These are phyloP conservation scores for Hyles euphorbiae DNA, from an alignment of 1,140 invertebrate genomes.

Conservation along the genomic window DNA sequence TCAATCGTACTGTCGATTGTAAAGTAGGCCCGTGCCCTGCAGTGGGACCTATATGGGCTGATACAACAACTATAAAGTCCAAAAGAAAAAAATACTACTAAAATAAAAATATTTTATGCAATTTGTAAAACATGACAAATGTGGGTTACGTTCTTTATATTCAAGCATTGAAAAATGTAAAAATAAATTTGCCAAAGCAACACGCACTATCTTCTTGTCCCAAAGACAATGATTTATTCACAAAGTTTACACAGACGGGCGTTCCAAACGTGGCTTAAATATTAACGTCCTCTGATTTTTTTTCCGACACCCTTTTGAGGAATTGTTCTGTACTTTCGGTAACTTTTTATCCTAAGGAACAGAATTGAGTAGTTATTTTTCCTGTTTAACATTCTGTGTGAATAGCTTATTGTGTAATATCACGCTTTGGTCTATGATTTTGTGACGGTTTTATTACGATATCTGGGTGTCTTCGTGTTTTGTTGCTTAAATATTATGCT, in stretches of 20 bases:
- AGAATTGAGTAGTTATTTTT: neutral
- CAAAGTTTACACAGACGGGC: constrained; percentile 27
- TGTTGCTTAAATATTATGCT: too few relatives aligned
- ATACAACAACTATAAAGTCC: too few relatives aligned
- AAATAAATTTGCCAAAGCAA: constrained; percentile 59
- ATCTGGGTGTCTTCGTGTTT: too few relatives aligned
- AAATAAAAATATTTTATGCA: neutral
- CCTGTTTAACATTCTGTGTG: too few relatives aligned
- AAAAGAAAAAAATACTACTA: too few relatives aligned
- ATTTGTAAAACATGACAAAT: constrained; percentile 4
- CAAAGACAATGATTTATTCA: constrained; percentile 60
- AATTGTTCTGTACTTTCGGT: constrained; percentile 1
- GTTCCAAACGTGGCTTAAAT: constrained; percentile 23
- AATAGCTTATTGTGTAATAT: too few relatives aligned
- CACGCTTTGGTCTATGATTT: too few relatives aligned
- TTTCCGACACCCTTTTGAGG: too few relatives aligned
- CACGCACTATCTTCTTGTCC: constrained; percentile 60
- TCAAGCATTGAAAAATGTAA: constrained; percentile 40
- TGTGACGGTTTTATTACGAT: too few relatives aligned
- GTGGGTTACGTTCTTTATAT: constrained; percentile 15
- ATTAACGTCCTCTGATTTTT: constrained; percentile 3
- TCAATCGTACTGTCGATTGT: too few relatives aligned
- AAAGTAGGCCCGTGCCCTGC: too few relatives aligned
- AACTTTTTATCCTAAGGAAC: neutral
- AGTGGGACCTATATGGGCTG: too few relatives aligned